Evolutionary conservation across 2,113 vertebrate genomes (phyloP), one percentile per base, ranked within the genome.

Genomic region (Xenus cinereus): DNA sequence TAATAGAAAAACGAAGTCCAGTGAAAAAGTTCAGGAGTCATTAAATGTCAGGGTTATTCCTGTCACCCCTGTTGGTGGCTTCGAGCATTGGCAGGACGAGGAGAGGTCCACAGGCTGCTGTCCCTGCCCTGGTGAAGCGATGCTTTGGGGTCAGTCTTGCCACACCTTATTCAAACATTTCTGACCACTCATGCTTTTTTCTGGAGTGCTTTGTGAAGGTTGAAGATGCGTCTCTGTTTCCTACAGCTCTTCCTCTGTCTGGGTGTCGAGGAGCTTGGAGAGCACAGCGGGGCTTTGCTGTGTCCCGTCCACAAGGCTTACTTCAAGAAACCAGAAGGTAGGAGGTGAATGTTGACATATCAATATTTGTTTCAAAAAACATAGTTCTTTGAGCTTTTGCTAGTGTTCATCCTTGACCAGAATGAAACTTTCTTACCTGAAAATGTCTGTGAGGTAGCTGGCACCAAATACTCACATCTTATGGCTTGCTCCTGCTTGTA

Each of bases 41-140:
- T 63, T 69, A 75, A 91, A 69, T 17, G 28, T 33, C 26, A 2
- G 1, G 5, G 37, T 67, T 68, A 4, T 27, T 76, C 12, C 60
- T 20, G 19, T 43, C 23, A 9, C 18, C 50, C 60, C 62, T 45
- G 24, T 10, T 35, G 50, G 8, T 33, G 37, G 6, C 23, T 84
- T 41, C 2, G 18, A 60, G 56, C 0, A 0, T 30, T 21, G 14
- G 35, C 14, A 48, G 20, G 14, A 27, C 0, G 5, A 59, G 59
- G 59, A 72, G 32, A 2, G 9, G 10, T 14, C 32, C 7, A 1
- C 21, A 32, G 26, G n/a, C 20, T 80, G 39, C 48, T 51, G 23
- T 21, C 43, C 51, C 57, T 71, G 54, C 5, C 62, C 59, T 30
- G 4, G 30, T 2, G 53, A 39, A 62, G 18, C 1, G 5, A 21